Evolutionary conservation across 1,140 invertebrate genomes (phyloP), one percentile per base, ranked within the genome.

Genomic region (Drosophila tristis): DNA sequence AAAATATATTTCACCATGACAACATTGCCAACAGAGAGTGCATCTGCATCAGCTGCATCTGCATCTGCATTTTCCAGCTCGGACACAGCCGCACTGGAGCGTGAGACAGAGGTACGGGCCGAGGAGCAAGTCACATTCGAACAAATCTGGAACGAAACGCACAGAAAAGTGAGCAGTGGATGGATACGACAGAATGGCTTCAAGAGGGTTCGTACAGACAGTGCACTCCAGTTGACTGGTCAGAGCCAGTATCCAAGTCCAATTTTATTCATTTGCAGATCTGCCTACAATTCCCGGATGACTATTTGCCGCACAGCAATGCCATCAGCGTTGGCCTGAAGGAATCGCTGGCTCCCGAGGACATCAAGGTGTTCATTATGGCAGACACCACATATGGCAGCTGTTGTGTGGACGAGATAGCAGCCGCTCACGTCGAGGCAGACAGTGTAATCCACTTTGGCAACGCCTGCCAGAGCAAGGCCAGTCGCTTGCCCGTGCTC

Each of bases 341-440:
- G 87, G 15, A 50, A 23, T 9, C 59, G 1, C 45, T 89, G 15
- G 49, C 45, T 16, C 2, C 62, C 8, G 76, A 80, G 29, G 77
- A 80, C 0, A 67, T 57, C 20, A 94, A 95, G 82, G 90, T 98
- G 1, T 98, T 96, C 86, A 96, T 99, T 79, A 92, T 99, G 23
- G 97, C 96, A n/a, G 98, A 99, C 84, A 98, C 97, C 16, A 96
- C 97, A 8, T 98, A 98, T 93, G 97, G 97, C 79, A 98, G 97
- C 92, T 99, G 98, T 92, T 99, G 98, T 93, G 95, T 98, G 5
- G 98, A 99, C 93, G 97, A 98, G 92, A 92, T 92, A 43, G 96
- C 97, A 44, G 97, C 97, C 5, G 95, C 96, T 91, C 98, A 99
- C 93, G 94, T 96, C n/a, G 92, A 94, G 56, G 95, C 95, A 1